These are phyloP conservation scores for Drosophila greeni DNA, from an alignment of 2,888 invertebrate genomes.

Conservation along the genomic window DNA sequence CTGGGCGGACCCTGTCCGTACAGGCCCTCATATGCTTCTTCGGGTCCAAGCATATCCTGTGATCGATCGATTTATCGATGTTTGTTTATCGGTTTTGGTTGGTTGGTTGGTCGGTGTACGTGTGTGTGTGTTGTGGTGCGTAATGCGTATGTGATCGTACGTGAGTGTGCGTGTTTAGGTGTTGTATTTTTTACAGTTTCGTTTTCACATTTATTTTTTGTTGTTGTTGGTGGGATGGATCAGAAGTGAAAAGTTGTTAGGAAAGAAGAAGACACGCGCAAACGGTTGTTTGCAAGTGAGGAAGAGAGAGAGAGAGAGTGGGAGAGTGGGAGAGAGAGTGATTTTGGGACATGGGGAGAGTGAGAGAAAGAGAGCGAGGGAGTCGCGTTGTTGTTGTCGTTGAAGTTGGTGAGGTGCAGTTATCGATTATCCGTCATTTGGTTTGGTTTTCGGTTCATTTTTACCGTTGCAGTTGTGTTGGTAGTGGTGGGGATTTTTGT, in stretches of 20 bases:
- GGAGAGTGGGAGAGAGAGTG: neutral
- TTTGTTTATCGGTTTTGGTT: conserved; percentile 32
- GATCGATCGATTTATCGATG: conserved; percentile 45
- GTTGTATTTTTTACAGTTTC: conserved; percentile 41
- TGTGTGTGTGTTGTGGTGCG: conserved; percentile 40
- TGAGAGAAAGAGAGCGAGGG: conserved; percentile 2
- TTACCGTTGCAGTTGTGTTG: conserved; percentile 40
- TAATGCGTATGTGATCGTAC: conserved; percentile 39
- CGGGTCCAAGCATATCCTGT: conserved; percentile 86
- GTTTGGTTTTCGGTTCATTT: conserved; percentile 23
- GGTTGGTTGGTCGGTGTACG: conserved; percentile 34
- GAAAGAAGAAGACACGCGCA: conserved; percentile 63
- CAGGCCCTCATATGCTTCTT: conserved; percentile 95
- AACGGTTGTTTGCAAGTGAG: conserved; percentile 55
- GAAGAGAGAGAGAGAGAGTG: conserved; percentile 35
- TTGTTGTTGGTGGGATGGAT: conserved; percentile 53
- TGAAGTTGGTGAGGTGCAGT: conserved; percentile 44
- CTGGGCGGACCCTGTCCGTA: conserved; percentile 95
- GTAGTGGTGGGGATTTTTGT: conserved; percentile 33
- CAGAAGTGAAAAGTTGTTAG: conserved; percentile 74
- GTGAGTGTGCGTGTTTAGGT: conserved; percentile 24
- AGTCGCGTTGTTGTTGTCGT: conserved; percentile 32
- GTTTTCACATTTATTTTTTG: conserved; percentile 28
- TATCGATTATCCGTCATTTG: conserved; percentile 42
- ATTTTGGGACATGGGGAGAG: conserved; percentile 10